Evolutionary conservation across 1,140 invertebrate genomes (phyloP), one percentile per base, ranked within the genome.

Genomic region (Drosophila ananassae): DNA sequence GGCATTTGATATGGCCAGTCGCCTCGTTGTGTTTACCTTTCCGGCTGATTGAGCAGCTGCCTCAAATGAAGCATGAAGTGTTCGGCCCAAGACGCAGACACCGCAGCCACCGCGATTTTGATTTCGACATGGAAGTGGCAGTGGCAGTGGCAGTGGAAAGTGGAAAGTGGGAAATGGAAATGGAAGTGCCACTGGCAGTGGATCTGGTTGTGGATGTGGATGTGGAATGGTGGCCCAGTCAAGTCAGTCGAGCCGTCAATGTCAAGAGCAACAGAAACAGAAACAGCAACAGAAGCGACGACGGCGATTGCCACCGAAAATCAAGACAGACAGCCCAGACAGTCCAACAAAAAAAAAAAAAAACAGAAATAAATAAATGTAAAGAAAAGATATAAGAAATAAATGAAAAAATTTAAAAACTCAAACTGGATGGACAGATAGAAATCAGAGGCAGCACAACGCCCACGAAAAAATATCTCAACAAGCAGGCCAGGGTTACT

Each of bases 41-140:
- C 83, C 83, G 62, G 77, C 77, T 85, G 78, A 87, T 85, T 85
- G 82, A 66, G 37, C 82, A 47, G 30, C 67, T 67, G 76, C 56
- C 62, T 66, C 79, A 85, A 85, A 82, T 79, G 82, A 87, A 85
- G 74, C 82, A 76, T 67, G 68, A 85, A 85, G 82, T 85, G 82
- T 85, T 75, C 10, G 82, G 73, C 64, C 62, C 76, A 63, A 75
- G 79, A 60, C 61, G 63, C 77, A 62, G 72, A 52, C 63, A 60
- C 75, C 54, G 60, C 73, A 73, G 48, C 46, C 30, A 24, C 13
- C 24, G 37, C 57, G 41, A 34, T 47, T 8, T 37, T 53, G 56
- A 50, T 10, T 37, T 32, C 10, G 44, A 47, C 17, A 9, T 24
- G 44, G 44, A 47, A 24, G 44, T 47, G 41, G 41, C 21, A 6